phyloP scores from a whole-genome alignment of 2,113 vertebrate genomes.

The Herpailurus yagouaroundi region DNA sequence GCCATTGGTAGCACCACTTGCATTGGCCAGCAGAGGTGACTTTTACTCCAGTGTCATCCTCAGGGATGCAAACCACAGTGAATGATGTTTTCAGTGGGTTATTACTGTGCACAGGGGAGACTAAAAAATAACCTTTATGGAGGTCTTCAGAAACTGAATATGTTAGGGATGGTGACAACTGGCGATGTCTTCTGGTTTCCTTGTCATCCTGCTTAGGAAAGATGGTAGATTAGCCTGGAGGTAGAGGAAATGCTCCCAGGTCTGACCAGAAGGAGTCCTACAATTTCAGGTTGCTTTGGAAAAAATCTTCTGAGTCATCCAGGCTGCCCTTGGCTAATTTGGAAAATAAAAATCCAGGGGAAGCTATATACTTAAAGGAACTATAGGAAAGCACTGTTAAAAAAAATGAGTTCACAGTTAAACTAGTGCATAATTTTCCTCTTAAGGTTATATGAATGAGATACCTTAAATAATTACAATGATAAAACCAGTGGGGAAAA shows the following conservation, averaged over 20 bases:
- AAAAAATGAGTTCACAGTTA: background rate
- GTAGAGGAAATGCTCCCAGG: background rate
- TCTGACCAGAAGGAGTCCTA: background rate
- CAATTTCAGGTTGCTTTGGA: background rate
- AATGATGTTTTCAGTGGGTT: background rate
- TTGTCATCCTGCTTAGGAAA: background rate
- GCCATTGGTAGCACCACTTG: background rate
- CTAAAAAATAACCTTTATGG: background rate
- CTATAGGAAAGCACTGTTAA: background rate
- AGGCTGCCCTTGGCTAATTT: background rate
- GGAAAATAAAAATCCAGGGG: background rate
- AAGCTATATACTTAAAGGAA: background rate
- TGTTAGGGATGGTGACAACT: fast-evolving
- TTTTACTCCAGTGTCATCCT: background rate
- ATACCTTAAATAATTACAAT: background rate
- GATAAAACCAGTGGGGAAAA: background rate
- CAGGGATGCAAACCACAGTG: background rate
- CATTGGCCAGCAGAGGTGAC: background rate
- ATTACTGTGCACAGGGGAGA: background rate
- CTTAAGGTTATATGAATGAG: background rate
- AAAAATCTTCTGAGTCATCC: background rate
- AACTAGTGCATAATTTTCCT: background rate
- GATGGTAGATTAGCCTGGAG: too few relatives aligned
- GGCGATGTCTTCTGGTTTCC: background rate
- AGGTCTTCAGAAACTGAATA: background rate